Evolutionary conservation across 2,797 vertebrate genomes (phyloP), one percentile per base, ranked within the genome.

Genomic region (Sphenopsis melanotis): DNA sequence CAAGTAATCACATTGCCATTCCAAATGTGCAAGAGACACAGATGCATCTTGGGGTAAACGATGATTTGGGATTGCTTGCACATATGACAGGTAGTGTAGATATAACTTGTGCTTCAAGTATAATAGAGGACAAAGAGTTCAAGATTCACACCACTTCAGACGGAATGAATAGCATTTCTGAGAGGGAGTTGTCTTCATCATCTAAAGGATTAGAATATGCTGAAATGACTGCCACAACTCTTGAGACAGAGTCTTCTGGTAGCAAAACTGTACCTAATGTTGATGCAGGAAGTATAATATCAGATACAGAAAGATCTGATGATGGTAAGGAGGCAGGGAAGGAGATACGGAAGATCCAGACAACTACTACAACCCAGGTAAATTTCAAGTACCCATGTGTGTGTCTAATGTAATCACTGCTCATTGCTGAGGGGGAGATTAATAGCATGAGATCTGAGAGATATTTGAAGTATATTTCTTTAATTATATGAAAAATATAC

Each of bases 311-410:
- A 97, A 98, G 99, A 96, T 99, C 99, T 5, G 99, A 99, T 44
- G 99, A 99, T 88, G 99, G 99, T 77, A 99, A 99, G 92, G 99
- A 99, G 82, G 92, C 97, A 71, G 98, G 98, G 88, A 99, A 99
- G 94, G 99, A 99, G 96, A 98, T 98, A 85, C 98, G 99, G 97
- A 99, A 99, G 97, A 99, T 99, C 93, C 99, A 99, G 94, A 99
- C 99, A 19, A 99, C 99, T 16, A 98, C 99, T 8, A 99, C 99
- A 15, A 99, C 99, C 57, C 99, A 99, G 98, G 99, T 99, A 96
- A 93, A 97, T 94, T 65, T 47, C 37, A 55, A 81, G 42, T 57
- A 66, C 20, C 24, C 13, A 2, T 55, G 3, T 32, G 4, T 9
- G 3, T 81, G 34, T 55, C 69, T 76, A 26, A 65, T 55, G 27